A percentile compares a stretch with the other conserved stretches of the same genome.
Evolutionary conservation across 2,888 invertebrate species (phyloP).

Genomic region (Spodoptera littoralis): DNA sequence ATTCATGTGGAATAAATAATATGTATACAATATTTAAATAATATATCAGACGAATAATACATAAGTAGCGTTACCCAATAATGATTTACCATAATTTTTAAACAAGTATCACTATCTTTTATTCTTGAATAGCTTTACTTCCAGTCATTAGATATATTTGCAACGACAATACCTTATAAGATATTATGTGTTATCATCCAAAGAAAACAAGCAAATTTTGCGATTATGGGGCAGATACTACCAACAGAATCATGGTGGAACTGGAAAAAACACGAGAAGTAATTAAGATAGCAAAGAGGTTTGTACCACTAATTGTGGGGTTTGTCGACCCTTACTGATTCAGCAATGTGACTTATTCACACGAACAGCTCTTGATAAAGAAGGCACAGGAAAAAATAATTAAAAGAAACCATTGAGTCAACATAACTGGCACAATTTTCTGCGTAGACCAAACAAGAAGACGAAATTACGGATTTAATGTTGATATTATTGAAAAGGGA

Average conservation of each 20-base stretch:
- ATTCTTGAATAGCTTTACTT: no score
- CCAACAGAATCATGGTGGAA: conserved; percentile 28
- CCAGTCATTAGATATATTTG: no score
- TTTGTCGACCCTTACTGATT: conserved; percentile 39
- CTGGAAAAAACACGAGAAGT: conserved; percentile 40
- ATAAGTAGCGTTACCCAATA: no score
- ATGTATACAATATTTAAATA: no score
- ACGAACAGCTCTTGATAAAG: conserved; percentile 20
- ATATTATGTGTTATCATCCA: no score
- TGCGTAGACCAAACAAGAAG: neutral
- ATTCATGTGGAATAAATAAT: no score
- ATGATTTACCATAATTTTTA: no score
- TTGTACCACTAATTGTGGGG: conserved; percentile 43
- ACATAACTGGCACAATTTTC: conserved; percentile 24
- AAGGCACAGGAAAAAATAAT: conserved; percentile 25
- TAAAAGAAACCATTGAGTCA: conserved; percentile 23
- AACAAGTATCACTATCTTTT: no score
- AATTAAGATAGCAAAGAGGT: conserved; percentile 49
- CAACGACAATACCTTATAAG: no score
- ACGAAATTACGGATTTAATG: neutral
- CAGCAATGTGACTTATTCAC: conserved; percentile 50
- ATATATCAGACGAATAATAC: no score
- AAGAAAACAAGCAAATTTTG: neutral
- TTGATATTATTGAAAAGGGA: neutral
- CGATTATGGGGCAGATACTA: conserved; percentile 24